Evolutionary conservation across 2,797 vertebrate species (phyloP), one percentile per base, ranked within the genome.

Genomic region (Lerista edwardsae): DNA sequence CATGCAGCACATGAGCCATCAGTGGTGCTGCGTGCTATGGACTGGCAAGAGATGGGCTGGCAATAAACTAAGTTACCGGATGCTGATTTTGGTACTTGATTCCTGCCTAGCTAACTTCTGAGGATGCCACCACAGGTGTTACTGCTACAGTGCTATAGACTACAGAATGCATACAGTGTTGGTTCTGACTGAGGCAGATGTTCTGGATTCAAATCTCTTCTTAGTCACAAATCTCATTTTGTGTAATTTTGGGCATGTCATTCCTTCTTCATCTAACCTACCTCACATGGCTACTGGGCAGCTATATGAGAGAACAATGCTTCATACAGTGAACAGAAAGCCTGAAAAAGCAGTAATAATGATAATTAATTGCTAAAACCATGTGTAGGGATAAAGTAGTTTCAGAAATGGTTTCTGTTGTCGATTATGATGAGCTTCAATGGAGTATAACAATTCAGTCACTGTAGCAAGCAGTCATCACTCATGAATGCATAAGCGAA

Each of bases 371-470:
- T 36, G 25, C 55, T 29, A 4, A 29, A 19, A 55, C 51, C 51
- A 71, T 34, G 15, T 62, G 75, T 84, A 88, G 86, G 82, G 83
- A 7, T 19, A 83, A 75, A 67, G 90, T 79, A 85, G 62, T 75
- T 82, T n/a, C 51, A 72, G 82, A 67, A 77, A 86, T 89, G 44
- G 86, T 47, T 80, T 21, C 59, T 61, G 89, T 74, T 84, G 91
- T 86, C 72, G 82, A 61, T 64, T 65, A 92, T 77, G 39, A 79
- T 67, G 86, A 47, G 19, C 39, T 44, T 44, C 64, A 64, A 64
- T 29, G 8, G 27, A 25, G 79, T 68, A 64, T 89, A 90, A 89
- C 44, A 90, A 91, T 78, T 87, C 80, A 64, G 76, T 92, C 90
- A 90, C 85, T 86, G 79, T 31, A 89, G 68, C 25, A 77, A 88